phyloP scores from a whole-genome alignment of 2,888 invertebrate genomes.

The Chaetoderma sp. region DNA sequence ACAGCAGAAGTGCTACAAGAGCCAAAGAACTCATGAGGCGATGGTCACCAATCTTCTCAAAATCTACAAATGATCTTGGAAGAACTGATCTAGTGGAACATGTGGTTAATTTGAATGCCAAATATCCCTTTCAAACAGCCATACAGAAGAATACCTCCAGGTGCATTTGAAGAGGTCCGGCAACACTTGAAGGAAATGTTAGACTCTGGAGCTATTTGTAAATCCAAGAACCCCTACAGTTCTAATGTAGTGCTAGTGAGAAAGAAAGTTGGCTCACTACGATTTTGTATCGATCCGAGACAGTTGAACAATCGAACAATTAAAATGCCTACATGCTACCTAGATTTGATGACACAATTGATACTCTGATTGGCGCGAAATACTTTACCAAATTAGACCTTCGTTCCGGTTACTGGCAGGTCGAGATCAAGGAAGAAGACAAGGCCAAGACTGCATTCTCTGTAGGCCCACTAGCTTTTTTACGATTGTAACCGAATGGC shows the following conservation, averaged over 20 bases:
- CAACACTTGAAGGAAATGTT: too few species aligned
- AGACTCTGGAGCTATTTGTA: too few species aligned
- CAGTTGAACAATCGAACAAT: constrained; percentile 25
- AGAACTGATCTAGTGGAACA: too few species aligned
- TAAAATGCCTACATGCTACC: too few species aligned
- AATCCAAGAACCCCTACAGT: constrained; percentile 19
- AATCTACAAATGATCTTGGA: too few species aligned
- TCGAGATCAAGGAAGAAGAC: constrained; percentile 31
- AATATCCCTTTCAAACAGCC: constrained; percentile 23
- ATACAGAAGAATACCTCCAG: constrained; percentile 14
- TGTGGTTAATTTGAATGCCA: constrained; percentile 20
- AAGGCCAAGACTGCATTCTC: too few species aligned
- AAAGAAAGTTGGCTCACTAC: too few species aligned
- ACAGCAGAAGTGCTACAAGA: background rate
- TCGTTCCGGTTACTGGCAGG: too few species aligned
- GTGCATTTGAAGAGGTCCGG: too few species aligned
- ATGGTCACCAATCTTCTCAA: constrained; percentile 20
- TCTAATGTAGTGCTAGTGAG: too few species aligned
- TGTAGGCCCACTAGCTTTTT: constrained; percentile 41
- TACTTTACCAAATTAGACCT: too few species aligned
- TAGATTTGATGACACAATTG: too few species aligned
- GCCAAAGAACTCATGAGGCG: background rate
- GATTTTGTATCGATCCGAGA: constrained; percentile 30
- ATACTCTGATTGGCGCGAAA: background rate
- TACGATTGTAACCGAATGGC: constrained; percentile 47